These are phyloP conservation scores for Noctua fimbriata DNA, from an alignment of 2,888 invertebrate species.

Conservation along the genomic window DNA sequence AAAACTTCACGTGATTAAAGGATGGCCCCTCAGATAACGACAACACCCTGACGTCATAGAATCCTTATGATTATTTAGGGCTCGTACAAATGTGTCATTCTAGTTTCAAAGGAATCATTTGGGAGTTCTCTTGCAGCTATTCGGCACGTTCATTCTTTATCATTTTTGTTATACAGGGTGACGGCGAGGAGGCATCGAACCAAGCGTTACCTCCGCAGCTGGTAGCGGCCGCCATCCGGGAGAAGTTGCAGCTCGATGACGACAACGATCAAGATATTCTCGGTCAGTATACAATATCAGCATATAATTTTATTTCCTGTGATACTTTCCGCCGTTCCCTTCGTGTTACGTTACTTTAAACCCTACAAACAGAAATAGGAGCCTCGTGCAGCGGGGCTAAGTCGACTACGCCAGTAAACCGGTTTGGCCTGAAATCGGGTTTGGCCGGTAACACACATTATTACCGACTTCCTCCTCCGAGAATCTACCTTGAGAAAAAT, in stretches of 20 bases:
- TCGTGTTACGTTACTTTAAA: too few species aligned
- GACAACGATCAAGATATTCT: slow-evolving; percentile 96
- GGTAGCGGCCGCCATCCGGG: slow-evolving; percentile 94
- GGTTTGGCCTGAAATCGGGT: too few species aligned
- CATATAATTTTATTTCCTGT: too few species aligned
- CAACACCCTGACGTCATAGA: not conserved
- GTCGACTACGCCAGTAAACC: too few species aligned
- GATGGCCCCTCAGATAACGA: not conserved
- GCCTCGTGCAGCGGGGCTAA: too few species aligned
- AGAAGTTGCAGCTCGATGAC: slow-evolving; percentile 94
- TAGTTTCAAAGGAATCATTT: not conserved
- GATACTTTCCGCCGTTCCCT: too few species aligned
- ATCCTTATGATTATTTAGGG: not conserved
- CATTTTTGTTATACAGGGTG: slow-evolving; percentile 76
- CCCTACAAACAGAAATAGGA: too few species aligned
- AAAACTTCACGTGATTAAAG: too few species aligned
- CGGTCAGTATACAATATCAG: slow-evolving; percentile 77
- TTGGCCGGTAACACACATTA: too few species aligned
- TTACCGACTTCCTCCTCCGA: too few species aligned
- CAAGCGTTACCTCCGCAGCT: slow-evolving; percentile 86
- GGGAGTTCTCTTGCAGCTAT: not conserved
- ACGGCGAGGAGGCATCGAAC: slow-evolving; percentile 82
- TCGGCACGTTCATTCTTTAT: not conserved
- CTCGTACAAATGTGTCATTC: not conserved
- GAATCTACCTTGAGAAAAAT: too few species aligned